Base-by-base conservation (phyloP, 2,888 invertebrate species). In the Alitta virens region DNA sequence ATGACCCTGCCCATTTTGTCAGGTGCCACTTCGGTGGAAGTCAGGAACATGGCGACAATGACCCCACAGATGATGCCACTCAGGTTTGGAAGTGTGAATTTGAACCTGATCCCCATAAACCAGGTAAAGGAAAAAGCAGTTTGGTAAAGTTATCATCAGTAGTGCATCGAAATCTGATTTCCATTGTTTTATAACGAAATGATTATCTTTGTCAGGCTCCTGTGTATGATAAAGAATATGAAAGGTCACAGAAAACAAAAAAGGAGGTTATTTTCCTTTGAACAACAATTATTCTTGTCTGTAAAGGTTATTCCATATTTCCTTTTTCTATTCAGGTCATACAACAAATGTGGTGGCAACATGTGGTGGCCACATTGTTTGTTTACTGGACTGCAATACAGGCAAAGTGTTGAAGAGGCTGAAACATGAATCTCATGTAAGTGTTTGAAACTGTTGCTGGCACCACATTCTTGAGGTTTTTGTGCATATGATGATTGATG, bases 21-120 rank as follows among this genome's bases (percentile, higher is more conserved):
- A 75, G 84, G 42, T 83, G 83, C 64, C 84, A 85, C 71, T 83
- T 83, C 33, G 74, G 76, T 50, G 78, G 76, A 27, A 82, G 82
- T 57, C 26, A 59, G 23, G 59, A 59, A 40, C 52, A 59, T 18
- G 40, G 2, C 50, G 77, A 75, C 25, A 83, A 83, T 60, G 79
- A 83, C 67, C 78, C 80, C 1, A 76, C 77, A 21, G 84, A 85
- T 71, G 73, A 80, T 23, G 72, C 76, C 26, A 84, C 84, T 0
- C 84, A 84, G 71, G 81, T 85, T 0, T 85, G 84, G 84, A 75
- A 78, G 56, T 84, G 84, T 72, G 78, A 76, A 1, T 84, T 85
- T 74, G 82, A 84, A 63, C 85, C 85, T 1, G 70, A 75, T 42
- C 65, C 71, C 2, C 63, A 71, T 18, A 62, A 73, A 53, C 63